Evolutionary conservation across 2,113 vertebrate genomes (phyloP).

Genomic region (Desmodus rotundus): DNA sequence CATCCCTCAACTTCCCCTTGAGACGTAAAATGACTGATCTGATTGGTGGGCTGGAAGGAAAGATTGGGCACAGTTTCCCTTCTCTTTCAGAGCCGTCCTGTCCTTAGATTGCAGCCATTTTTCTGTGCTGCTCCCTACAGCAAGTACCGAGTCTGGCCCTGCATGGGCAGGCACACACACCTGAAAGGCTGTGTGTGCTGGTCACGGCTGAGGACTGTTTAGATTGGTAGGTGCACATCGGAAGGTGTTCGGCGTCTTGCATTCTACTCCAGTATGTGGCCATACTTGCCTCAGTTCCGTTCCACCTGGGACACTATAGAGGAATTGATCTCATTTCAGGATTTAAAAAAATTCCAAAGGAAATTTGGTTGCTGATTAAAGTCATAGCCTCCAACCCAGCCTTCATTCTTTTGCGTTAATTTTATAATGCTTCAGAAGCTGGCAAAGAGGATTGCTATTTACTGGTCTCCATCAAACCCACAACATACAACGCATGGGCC

Average conservation of each 20-base stretch:
- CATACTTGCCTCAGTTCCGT: not conserved
- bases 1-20: not conserved
- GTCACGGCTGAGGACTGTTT: not conserved
- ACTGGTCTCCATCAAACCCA: not conserved
- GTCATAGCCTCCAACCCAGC: not conserved
- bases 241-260: not conserved
- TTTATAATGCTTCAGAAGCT: not conserved
- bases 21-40: not conserved
- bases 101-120: not conserved
- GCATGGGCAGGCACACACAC: no score
- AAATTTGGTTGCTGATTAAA: not conserved
- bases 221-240: not conserved
- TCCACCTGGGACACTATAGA: not conserved
- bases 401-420: slow-evolving; percentile 1
- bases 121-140: not conserved
- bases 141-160: not conserved
- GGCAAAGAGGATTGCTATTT: not conserved
- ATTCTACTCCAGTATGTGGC: not conserved
- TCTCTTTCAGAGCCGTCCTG: not conserved
- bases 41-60: not conserved
- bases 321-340: not conserved
- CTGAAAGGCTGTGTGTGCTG: not conserved
- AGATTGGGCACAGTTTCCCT: not conserved
- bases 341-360: not conserved
- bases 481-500: not conserved